Evolutionary conservation across 2,113 vertebrate genomes (phyloP).

Genomic region (Varanus komodoensis): DNA sequence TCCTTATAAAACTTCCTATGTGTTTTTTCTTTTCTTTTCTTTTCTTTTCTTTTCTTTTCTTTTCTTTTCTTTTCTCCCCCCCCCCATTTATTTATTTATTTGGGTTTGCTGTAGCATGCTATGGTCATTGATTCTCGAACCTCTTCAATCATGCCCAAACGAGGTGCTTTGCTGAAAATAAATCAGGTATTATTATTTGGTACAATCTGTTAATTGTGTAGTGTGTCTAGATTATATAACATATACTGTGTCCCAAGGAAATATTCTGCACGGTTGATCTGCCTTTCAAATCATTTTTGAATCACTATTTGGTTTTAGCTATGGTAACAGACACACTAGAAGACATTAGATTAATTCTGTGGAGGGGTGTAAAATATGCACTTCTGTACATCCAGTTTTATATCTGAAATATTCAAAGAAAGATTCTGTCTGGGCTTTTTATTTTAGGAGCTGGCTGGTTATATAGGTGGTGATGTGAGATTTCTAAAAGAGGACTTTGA

Average conservation of each 20-base stretch:
- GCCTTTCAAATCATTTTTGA: neutral
- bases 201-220: neutral
- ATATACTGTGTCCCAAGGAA: neutral
- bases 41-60: too few relatives aligned
- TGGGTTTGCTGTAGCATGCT: constrained; percentile 80
- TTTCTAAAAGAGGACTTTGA: constrained; percentile 96
- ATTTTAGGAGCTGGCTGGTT: constrained; percentile 92
- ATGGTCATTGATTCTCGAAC: constrained; percentile 93
- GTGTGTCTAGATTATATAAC: neutral
- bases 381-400: neutral
- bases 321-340: neutral
- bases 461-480: constrained; percentile 91
- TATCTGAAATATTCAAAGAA: neutral
- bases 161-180: constrained; percentile 91
- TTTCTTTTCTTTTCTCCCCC: constrained; percentile 22
- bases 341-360: neutral
- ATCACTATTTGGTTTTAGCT: neutral
- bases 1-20: neutral
- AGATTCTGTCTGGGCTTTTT: neutral
- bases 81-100: too few relatives aligned
- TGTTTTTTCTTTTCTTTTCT: constrained; percentile 38
- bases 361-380: neutral
- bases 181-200: constrained; percentile 84
- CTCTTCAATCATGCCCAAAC: constrained; percentile 90
- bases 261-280: too few relatives aligned